Percentiles rank a stretch among this genome's conserved stretches.
phyloP scores from a whole-genome alignment of 2,113 vertebrate genomes.

The Ellobius talpinus region DNA sequence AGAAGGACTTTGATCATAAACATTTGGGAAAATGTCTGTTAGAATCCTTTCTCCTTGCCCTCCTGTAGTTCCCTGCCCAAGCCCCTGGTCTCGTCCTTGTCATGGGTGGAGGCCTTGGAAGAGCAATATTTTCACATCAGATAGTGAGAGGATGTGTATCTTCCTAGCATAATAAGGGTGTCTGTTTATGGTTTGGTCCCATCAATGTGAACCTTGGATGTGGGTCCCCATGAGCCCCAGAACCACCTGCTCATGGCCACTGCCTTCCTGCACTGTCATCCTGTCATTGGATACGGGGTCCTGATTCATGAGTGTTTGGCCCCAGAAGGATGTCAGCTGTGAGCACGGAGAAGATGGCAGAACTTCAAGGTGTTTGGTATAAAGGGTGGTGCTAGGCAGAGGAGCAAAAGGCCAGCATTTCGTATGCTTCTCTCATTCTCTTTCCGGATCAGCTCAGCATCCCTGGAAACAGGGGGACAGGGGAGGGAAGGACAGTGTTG shows the following conservation, averaged over 20 bases:
- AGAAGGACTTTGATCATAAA: slow-evolving; percentile 42
- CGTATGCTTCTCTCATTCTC: background rate
- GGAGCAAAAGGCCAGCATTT: background rate
- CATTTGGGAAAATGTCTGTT: slow-evolving; percentile 34
- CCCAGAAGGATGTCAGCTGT: background rate
- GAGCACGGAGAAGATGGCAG: background rate
- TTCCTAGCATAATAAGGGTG: rapidly evolving
- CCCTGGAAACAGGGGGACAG: background rate
- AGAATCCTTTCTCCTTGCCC: background rate
- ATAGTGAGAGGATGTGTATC: background rate
- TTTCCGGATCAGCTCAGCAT: background rate
- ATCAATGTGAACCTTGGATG: background rate
- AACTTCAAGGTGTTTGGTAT: background rate
- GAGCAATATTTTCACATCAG: background rate
- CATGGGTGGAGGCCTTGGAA: background rate
- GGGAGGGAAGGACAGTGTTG: background rate
- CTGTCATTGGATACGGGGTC: background rate
- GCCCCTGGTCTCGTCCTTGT: background rate
- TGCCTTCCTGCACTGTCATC: background rate
- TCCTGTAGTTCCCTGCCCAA: background rate
- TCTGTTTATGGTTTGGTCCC: background rate
- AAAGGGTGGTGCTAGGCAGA: background rate
- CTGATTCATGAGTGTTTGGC: too few relatives aligned
- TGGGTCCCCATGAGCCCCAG: background rate
- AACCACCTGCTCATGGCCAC: background rate